Evolutionary conservation across 2,888 invertebrate genomes (phyloP).

Genomic region (Volucella inflata): DNA sequence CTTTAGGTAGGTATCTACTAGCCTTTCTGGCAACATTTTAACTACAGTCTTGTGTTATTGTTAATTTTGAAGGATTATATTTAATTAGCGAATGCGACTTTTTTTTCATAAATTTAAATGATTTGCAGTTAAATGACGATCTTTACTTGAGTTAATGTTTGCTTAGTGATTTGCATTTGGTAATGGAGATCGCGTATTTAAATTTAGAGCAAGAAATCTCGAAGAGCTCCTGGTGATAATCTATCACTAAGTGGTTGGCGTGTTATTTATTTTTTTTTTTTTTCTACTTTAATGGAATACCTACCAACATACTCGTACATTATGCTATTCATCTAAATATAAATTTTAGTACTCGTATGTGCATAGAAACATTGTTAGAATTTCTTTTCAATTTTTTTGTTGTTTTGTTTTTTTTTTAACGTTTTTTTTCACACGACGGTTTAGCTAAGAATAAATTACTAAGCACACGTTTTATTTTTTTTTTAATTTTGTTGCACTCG

Average conservation of each 20-base stretch:
- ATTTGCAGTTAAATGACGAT: conserved; percentile 1
- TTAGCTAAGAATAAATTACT: background rate
- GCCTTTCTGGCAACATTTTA: conserved; percentile 34
- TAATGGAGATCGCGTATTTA: conserved; percentile 5
- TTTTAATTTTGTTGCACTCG: too few relatives aligned
- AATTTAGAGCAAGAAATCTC: conserved; percentile 22
- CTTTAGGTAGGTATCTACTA: conserved; percentile 55
- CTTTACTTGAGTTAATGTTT: conserved; percentile 23
- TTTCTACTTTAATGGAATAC: background rate
- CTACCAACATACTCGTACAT: background rate
- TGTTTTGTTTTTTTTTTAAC: background rate
- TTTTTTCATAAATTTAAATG: background rate
- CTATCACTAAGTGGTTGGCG: conserved; percentile 36
- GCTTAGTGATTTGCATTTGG: conserved; percentile 29
- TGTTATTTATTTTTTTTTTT: background rate
- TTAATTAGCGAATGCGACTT: conserved; percentile 35
- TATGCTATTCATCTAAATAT: background rate
- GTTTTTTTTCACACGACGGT: conserved; percentile 3
- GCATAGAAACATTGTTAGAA: conserved; percentile 1
- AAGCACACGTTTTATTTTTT: too few relatives aligned
- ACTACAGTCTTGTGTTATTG: conserved; percentile 35
- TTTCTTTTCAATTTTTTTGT: background rate
- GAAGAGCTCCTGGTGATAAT: conserved; percentile 16
- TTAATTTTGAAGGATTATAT: conserved; percentile 53
- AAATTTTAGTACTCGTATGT: background rate